Base-by-base conservation (phyloP, 2,888 invertebrate species). In the Diplazon laetatorius region DNA sequence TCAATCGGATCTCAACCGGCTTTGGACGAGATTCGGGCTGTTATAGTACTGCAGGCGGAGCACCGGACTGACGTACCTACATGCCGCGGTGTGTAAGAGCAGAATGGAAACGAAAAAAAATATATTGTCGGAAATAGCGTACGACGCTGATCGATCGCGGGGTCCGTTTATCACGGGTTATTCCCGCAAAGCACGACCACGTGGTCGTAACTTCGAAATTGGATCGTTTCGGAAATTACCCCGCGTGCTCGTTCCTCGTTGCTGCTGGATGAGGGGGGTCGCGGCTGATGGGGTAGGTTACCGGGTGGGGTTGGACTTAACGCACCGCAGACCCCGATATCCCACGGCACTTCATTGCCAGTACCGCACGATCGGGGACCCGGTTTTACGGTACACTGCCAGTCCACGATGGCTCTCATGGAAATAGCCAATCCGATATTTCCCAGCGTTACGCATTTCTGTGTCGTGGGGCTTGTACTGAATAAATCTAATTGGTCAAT, bases 161-260 rank as follows among this genome's bases (percentile, higher is more conserved):
- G 35, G 14, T 48, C 50, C 60, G 60, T 71, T 62, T 71, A 48
- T 52, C 57, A 57, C 37, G 48, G 57, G 39, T 65, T 65, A 60
- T 65, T 57, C 66, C 60, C 37, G 60, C 62, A 66, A 66, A 72
- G 71, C 57, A 62, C 60, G 55, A 60, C 66, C 66, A 52, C 62
- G 44, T 50, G 52, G 37, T 52, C 71, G 72, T 76, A 72, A 72
- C 66, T 72, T 76, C 60, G 55, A 72, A 76, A 66, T 76, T 76
- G 66, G 66, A 76, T 59, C 76, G 66, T 76, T 76, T 71, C 63
- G 72, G 42, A 48, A 76, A 76, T 76, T 62, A 76, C 62, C n/a
- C n/a, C 72, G 50, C 60, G 60, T 55, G 59, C 30, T 60, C 50
- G 57, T 68, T 74, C 42, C 57, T 59, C 50, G 73, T 30, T 66